These are phyloP conservation scores for Dicrurus megarhynchus DNA, from an alignment of 2,113 vertebrate genomes.

Conservation along the genomic window DNA sequence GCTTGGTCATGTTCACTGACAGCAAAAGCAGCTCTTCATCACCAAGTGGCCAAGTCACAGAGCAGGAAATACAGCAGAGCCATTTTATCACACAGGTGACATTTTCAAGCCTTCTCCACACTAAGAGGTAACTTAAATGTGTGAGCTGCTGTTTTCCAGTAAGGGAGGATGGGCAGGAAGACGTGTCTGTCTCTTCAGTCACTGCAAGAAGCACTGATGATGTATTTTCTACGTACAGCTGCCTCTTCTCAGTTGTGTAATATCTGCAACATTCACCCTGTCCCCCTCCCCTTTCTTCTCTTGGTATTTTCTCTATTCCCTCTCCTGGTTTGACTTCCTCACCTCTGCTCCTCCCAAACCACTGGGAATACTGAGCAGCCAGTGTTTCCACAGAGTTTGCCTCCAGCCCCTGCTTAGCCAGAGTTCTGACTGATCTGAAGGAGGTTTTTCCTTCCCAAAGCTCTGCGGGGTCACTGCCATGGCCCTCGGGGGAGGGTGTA, in stretches of 20 bases:
- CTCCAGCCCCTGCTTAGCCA: neutral
- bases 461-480: neutral
- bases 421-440: neutral
- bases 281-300: neutral
- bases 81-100: neutral
- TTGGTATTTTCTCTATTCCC: neutral
- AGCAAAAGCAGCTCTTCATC: slow-evolving; percentile 32
- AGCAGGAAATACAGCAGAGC: slow-evolving; percentile 23
- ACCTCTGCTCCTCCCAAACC: slow-evolving; percentile 53
- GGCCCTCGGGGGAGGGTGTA: neutral
- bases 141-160: neutral
- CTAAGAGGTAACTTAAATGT: neutral
- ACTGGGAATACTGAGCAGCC: slow-evolving; percentile 5
- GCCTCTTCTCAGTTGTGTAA: neutral
- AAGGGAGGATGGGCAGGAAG: neutral
- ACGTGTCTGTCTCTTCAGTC: neutral
- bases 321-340: slow-evolving; percentile 19
- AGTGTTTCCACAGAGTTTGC: slow-evolving; percentile 1
- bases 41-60: neutral
- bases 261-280: neutral
- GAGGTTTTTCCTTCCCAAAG: neutral
- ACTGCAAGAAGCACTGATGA: neutral
- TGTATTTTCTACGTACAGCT: neutral
- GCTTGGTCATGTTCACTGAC: neutral
- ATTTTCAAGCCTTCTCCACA: neutral